Conservation (phyloP, 64 coral and sea anemone genomes). For the Cladopsammia gracilis region DNA sequence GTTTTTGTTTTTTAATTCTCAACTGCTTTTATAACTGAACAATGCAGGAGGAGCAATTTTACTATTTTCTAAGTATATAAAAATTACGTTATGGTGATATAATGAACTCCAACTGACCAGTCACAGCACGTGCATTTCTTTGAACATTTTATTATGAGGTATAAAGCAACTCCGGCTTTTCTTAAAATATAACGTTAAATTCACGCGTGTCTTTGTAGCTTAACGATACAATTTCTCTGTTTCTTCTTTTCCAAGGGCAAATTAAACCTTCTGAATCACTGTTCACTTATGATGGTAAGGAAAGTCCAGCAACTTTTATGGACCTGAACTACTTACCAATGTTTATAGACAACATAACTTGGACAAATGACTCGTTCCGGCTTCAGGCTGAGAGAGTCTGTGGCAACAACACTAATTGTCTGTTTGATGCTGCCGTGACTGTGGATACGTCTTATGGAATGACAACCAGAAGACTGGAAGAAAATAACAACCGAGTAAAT, state of each 20-base stretch:
- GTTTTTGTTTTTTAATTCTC: no score
- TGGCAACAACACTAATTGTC: constrained; percentile 8
- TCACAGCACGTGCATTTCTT: no score
- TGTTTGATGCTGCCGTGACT: constrained; percentile 54
- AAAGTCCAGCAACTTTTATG: neutral
- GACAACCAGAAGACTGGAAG: constrained; percentile 2
- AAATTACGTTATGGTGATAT: no score
- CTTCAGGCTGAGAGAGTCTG: constrained; percentile 13
- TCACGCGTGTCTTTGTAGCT: no score
- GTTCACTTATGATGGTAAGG: constrained; percentile 23
- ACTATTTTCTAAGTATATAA: no score
- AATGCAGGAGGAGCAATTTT: no score
- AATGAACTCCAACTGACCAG: no score
- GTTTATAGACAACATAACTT: constrained; percentile 45
- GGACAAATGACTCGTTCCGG: constrained; percentile 37
- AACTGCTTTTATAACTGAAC: no score
- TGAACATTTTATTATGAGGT: no score
- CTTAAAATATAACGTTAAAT: no score
- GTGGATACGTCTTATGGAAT: constrained; percentile 5
- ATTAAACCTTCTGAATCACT: constrained; percentile 19
- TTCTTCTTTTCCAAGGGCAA: constrained; percentile 19
- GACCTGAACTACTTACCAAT: constrained; percentile 36
- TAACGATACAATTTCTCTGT: neutral
- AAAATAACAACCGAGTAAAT: constrained; percentile 8
- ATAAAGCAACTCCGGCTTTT: no score